Percentiles rank a stretch among this genome's conserved stretches.
Conservation (phyloP, 1,140 invertebrate genomes). For the Drosophila teissieri region DNA sequence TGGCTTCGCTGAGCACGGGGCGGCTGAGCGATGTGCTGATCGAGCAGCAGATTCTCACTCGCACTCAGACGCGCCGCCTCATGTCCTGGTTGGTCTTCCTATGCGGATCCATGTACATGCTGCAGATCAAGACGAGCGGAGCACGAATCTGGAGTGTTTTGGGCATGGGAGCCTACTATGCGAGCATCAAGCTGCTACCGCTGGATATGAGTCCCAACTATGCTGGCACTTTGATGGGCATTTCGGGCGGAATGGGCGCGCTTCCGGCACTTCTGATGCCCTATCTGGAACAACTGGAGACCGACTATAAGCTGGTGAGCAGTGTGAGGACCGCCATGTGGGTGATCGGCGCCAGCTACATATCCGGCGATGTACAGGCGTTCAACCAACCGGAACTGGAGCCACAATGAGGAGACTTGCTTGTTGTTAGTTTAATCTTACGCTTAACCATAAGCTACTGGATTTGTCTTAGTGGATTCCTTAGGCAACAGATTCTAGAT, state of each 20-base stretch:
- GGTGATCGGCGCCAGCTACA: conserved; percentile 56
- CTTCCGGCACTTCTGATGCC: conserved; percentile 49
- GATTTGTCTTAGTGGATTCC: conserved; percentile 38
- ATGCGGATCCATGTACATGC: conserved; percentile 85
- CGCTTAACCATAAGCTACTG: conserved; percentile 33
- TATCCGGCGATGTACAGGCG: conserved; percentile 64
- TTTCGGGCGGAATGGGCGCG: conserved; percentile 87
- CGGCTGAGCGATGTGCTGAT: conserved; percentile 87
- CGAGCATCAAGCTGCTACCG: conserved; percentile 90
- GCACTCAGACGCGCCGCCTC: conserved; percentile 86
- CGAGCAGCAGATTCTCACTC: conserved; percentile 74
- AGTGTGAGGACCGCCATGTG: conserved; percentile 50
- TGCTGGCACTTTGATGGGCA: conserved; percentile 91
- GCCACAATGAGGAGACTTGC: conserved; percentile 13
- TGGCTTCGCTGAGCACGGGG: conserved; percentile 52
- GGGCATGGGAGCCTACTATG: conserved; percentile 87
- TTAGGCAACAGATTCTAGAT: conserved; percentile 50
- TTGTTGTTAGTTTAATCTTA: conserved; percentile 44
- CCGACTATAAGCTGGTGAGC: conserved; percentile 40
- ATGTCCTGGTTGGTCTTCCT: conserved; percentile 86
- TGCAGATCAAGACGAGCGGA: conserved; percentile 58
- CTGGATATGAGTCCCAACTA: conserved; percentile 92
- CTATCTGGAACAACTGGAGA: conserved; percentile 48
- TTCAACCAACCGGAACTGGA: conserved; percentile 38
- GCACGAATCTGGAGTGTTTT: conserved; percentile 40